Conservation (phyloP, 2,113 vertebrate species). For the Onychostruthus taczanowskii region DNA sequence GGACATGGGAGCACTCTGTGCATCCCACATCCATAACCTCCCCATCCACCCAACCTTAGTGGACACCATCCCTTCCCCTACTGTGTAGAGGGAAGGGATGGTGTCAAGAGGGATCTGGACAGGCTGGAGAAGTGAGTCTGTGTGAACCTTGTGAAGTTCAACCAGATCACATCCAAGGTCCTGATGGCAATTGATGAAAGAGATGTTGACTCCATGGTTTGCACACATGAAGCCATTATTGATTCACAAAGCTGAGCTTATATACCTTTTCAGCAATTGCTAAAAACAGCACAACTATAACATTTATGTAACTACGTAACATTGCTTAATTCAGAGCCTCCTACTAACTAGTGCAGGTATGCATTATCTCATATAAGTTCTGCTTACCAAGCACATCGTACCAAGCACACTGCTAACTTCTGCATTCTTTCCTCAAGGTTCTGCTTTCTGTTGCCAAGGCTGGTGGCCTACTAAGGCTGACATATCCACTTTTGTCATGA, state of each 20-base stretch:
- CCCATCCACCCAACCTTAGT: not conserved
- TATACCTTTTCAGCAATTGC: not conserved
- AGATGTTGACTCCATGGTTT: not conserved
- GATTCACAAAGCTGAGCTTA: not conserved
- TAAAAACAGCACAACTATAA: not conserved
- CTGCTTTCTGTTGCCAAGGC: not conserved
- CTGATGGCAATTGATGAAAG: not conserved
- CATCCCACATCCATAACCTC: not conserved
- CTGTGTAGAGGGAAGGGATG: not conserved
- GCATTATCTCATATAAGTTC: not conserved
- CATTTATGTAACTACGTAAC: not conserved
- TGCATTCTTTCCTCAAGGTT: not conserved
- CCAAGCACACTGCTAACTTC: not conserved
- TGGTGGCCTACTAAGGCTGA: not conserved
- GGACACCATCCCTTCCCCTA: too few relatives aligned
- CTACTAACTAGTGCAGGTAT: not conserved
- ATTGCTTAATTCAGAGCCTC: not conserved
- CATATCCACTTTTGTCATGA: not conserved
- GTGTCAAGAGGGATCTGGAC: not conserved
- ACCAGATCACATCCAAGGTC: not conserved
- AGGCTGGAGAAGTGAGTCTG: not conserved
- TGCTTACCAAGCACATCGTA: not conserved
- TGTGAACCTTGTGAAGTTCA: not conserved
- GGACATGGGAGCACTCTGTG: not conserved
- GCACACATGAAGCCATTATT: not conserved